Percentiles rank a stretch among this genome's conserved stretches.
Evolutionary conservation across 2,888 invertebrate species (phyloP).

Genomic region (Pecten maximus): DNA sequence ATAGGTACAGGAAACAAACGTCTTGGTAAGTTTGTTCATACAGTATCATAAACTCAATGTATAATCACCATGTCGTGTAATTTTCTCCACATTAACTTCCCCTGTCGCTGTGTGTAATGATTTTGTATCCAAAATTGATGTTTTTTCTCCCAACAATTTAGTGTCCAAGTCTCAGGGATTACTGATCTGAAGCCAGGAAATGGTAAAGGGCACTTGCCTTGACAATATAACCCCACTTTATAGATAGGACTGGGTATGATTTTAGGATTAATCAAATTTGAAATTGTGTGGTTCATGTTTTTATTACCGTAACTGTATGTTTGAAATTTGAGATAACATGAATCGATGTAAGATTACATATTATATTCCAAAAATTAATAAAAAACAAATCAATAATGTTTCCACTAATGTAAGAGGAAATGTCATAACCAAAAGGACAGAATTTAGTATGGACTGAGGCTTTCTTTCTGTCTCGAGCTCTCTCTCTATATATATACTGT

Average conservation of each 20-base stretch:
- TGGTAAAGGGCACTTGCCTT: slow-evolving; percentile 4
- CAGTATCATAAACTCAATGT: slow-evolving; percentile 7
- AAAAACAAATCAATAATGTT: no score
- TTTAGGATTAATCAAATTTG: not conserved
- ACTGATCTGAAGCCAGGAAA: not conserved
- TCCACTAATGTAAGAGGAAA: no score
- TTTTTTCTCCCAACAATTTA: not conserved
- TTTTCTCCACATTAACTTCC: not conserved
- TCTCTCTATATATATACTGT: no score
- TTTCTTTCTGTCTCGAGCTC: no score
- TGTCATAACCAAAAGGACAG: no score
- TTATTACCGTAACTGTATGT: not conserved
- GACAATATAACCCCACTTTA: not conserved
- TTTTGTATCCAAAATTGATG: slow-evolving; percentile 14
- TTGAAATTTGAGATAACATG: not conserved
- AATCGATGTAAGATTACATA: not conserved
- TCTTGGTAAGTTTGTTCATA: not conserved
- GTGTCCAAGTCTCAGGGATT: not conserved
- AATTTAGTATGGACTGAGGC: no score
- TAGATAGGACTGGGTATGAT: not conserved
- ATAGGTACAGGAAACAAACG: slow-evolving; percentile 11
- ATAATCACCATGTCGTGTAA: slow-evolving; percentile 19
- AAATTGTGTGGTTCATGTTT: not conserved
- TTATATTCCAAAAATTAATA: no score
- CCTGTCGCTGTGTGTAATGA: slow-evolving; percentile 10